Evolutionary conservation across 2,797 vertebrate species (phyloP).

Genomic region (Setipinna tenuifilis): DNA sequence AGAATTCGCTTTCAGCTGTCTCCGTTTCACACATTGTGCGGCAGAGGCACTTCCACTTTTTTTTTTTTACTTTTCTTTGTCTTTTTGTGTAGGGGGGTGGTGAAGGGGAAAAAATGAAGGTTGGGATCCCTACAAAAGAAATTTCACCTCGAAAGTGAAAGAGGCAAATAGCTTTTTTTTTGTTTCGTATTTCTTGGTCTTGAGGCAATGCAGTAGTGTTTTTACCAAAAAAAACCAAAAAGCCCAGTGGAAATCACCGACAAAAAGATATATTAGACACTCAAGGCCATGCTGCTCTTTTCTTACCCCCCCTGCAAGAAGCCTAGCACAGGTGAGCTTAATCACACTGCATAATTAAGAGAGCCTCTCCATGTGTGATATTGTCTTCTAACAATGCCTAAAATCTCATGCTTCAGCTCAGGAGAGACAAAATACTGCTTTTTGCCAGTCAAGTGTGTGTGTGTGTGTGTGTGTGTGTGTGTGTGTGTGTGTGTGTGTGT

Average conservation of each 20-base stretch:
- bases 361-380: constrained; percentile 65
- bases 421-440: not conserved
- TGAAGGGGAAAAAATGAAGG: not conserved
- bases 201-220: not conserved
- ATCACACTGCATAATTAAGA: constrained; percentile 66
- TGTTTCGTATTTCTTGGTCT: not conserved
- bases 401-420: constrained; percentile 25
- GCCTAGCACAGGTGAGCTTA: constrained; percentile 61
- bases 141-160: not conserved
- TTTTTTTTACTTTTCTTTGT: not conserved
- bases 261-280: constrained; percentile 56
- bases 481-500: constrained; percentile 1
- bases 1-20: not conserved
- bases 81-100: not conserved
- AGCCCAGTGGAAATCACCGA: constrained; percentile 26
- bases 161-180: not conserved
- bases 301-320: constrained; percentile 55
- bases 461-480: constrained; percentile 9
- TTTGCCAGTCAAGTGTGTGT: not conserved
- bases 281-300: constrained; percentile 55
- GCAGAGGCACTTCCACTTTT: not conserved
- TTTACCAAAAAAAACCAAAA: not conserved
- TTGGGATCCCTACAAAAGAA: not conserved
- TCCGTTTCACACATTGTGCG: not conserved
- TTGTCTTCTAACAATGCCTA: constrained; percentile 61